Evolutionary conservation across 2,797 vertebrate species (phyloP), one percentile per base, ranked within the genome.

Genomic region (Emys orbicularis): DNA sequence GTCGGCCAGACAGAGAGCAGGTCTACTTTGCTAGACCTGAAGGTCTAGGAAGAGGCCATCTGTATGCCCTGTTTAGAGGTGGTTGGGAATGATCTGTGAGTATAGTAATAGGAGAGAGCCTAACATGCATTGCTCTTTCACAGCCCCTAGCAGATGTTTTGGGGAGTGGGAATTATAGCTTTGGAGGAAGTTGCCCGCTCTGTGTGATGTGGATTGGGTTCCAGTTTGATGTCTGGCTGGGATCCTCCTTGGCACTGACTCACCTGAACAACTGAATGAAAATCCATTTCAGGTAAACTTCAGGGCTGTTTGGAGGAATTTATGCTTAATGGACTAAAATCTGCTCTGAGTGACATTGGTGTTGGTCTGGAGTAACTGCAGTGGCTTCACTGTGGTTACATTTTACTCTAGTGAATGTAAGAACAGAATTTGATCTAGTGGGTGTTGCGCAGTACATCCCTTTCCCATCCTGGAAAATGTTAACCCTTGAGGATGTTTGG

Each of bases 341-440:
- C 41, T 76, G 41, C 41, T 76, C 6, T 27, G 41, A 41, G 25
- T 47, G 72, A 76, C 37, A 15, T 6, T 27, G 41, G 7, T 47
- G 25, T 76, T 44, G 7, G 41, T 76, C 41, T 34, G 80, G n/a
- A 27, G 6, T 83, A 37, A 1, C 34, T 53, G 57, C 34, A 2
- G 25, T 3, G 49, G 34, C 0, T 2, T 34, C 76, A 72, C 47
- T 57, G 83, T 68, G 2, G 34, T 37, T 37, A 68, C 34, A 5
- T 0, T 77, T 87, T 61, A 23, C 59, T 4, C 12, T 4, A 85
- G 2, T 9, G 34, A 65, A 9, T 65, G 65, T 76, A 84, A 80
- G 86, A 79, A 44, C 13, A 5, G 13, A 10, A 47, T 21, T 1
- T 0, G 5, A 6, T 56, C n/a, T 13, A 41, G 8, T 59, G 29